Conservation (phyloP, 2,797 vertebrate species). For the Prionace glauca region DNA sequence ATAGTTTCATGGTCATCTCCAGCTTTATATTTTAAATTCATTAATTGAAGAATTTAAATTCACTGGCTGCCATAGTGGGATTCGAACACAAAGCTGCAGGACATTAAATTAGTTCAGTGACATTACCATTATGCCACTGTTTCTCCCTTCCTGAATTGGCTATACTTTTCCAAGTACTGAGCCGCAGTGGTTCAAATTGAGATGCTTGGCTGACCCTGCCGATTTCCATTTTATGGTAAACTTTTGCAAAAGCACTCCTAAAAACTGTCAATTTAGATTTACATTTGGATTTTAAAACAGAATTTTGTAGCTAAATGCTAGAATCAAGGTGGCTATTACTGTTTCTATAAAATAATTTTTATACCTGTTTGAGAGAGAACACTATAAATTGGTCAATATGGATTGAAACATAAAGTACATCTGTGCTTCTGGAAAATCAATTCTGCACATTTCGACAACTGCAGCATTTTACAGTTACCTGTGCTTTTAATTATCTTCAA, state of each 20-base stretch:
- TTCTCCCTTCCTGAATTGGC: no score
- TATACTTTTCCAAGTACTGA: neutral
- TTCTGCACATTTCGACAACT: neutral
- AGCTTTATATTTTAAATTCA: no score
- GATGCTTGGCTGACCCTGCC: neutral
- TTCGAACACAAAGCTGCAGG: no score
- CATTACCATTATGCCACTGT: no score
- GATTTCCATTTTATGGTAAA: neutral
- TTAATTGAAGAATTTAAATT: no score
- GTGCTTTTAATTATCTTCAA: slow-evolving; percentile 26
- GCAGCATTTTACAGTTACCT: slow-evolving; percentile 22
- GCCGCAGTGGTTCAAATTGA: neutral
- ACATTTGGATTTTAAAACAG: neutral
- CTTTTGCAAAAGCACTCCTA: neutral
- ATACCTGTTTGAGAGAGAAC: neutral
- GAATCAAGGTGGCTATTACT: neutral
- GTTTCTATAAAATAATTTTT: neutral
- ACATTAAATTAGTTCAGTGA: no score
- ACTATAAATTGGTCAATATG: neutral
- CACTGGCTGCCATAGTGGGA: no score
- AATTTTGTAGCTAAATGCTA: neutral
- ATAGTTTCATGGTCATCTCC: no score
- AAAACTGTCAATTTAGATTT: neutral
- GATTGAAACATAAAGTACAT: slow-evolving; percentile 12
- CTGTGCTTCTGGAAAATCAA: slow-evolving; percentile 13